Base-by-base conservation (phyloP, 1,140 invertebrate species). In the Nephila pilipes region DNA sequence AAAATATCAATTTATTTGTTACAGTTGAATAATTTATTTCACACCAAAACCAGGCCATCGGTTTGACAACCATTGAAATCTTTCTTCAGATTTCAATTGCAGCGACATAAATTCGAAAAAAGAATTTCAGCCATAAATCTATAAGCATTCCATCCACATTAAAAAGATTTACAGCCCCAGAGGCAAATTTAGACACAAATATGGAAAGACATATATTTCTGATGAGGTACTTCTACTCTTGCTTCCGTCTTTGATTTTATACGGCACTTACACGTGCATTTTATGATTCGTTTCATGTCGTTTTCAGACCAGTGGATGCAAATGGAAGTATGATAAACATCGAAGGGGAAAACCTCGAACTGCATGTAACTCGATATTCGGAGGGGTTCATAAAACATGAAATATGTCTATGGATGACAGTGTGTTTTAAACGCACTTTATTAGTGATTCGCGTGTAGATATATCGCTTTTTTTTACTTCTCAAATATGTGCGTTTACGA, bases 201-300 rank as follows among this genome's bases (percentile, higher is more conserved):
- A 57, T 87, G 29, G n/a, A n/a, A 79, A 79, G 63, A 80, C 14
- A 88, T 88, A 69, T 89, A 75, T 89, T 57, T 89, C 79, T 89
- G 87, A 89, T 89, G 69, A 89, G 87, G 38, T 36, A 38, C 46
- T 79, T 89, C 57, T 58, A 55, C 63, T 89, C 63, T 57, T 57
- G 58, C n/a, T 89, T 79, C 57, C 54, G n/a, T 79, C 63, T 75
- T 87, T 65, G 58, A 65, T 69, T 89, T 89, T 89, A 89, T 89
- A 79, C 14, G 65, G 60, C 65, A 89, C 65, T 89, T 89, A 79
- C 46, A 63, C 54, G 54, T 57, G 18, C 8, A 79, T 89, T 89
- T 89, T 89, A 89, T 36, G 87, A 79, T 89, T 69, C 36, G 20
- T 75, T 89, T 65, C 69, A 87, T 38, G 85, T 20, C 85, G 22